Base-by-base conservation (phyloP, 1,140 invertebrate species). In the Probaryconus sp. region DNA sequence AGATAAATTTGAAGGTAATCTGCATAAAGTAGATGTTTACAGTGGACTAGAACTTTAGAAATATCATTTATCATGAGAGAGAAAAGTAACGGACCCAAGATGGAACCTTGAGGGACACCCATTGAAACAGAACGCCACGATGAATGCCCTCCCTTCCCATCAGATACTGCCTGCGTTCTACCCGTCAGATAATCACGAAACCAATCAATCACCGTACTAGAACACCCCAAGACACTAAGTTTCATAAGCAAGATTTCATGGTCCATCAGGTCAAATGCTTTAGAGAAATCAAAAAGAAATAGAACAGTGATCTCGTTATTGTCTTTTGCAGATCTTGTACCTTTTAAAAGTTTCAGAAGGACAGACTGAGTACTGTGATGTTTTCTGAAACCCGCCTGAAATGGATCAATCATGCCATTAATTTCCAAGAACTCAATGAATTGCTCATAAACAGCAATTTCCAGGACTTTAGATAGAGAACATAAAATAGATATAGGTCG, bases 231-330 rank as follows among this genome's bases (percentile, higher is more conserved):
- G 4, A 31, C 3, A 1, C n/a, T 0, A 3, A 77, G n/a, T 38
- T 55, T 74, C 0, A 1, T 0, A 1, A 67, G 6, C 3, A 76
- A 14, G 2, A 71, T 28, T 2, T 48, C 37, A 20, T 71, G 45
- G 40, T 79, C 55, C 0, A 78, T 72, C 2, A 71, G 11, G 37
- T 77, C 69, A 37, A 86, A 85, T 0, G 80, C 82, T 17, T 81
- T 76, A 1, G 72, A 72, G 24, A 79, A 79, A 53, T 84, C 81
- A 5, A 85, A 48, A 5, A 82, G 45, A 1, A 82, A 69, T 14
- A 85, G 11, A 7, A 82, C 63, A 7, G 70, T 79, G 18, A 75
- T 53, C 9, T 60, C 5, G 5, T 68, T 47, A 20, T 35, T 55
- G 38, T 85, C 82, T 2, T 72, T 51, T 2, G 71, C 78, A 10